Evolutionary conservation across 2,113 vertebrate genomes (phyloP), one percentile per base, ranked within the genome.

Genomic region (Brachirus orientalis): DNA sequence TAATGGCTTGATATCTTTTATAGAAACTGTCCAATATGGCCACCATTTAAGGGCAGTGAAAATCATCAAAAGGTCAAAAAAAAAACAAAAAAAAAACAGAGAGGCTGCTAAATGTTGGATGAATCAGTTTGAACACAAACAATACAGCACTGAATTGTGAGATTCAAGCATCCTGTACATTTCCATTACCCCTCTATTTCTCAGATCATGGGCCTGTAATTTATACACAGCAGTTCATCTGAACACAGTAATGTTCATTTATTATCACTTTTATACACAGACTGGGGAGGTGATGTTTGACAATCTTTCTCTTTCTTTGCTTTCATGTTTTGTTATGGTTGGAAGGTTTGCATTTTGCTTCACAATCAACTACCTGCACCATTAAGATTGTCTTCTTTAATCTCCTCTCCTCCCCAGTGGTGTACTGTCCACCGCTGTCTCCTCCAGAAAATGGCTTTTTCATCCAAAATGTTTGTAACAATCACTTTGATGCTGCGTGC

Each of bases 381-480:
- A 16, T 60, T 22, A 17, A 1, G 14, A 45, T 10, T 17, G 18
- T 36, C n/a, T 36, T 11, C 67, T 4, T 40, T 10, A 7, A 22
- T 43, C 38, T 64, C 37, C 33, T 55, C 2, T 61, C 22, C 8
- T 52, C 7, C 46, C 13, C 69, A 99, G 98, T 91, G 88, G 94
- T 99, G 17, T 91, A 92, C 80, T 99, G 98, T 64, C 93, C 95
- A 64, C 78, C 88, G 22, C 83, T 98, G 75, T 89, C 87, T 50
- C 94, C 96, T 14, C 98, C 97, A 70, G 94, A 95, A 90, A 95
- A 98, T 40, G 96, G 97, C 69, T 95, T 95, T 86, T 99, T 99
- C 77, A 87, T 98, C 84, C 96, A 98, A 79, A 97, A 98, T 47
- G 88, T 94, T 41, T 99, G 98, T 66, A 96, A 97, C 87, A 97